phyloP scores from a whole-genome alignment of 2,113 vertebrate species.

The Shinisaurus crocodilurus region DNA sequence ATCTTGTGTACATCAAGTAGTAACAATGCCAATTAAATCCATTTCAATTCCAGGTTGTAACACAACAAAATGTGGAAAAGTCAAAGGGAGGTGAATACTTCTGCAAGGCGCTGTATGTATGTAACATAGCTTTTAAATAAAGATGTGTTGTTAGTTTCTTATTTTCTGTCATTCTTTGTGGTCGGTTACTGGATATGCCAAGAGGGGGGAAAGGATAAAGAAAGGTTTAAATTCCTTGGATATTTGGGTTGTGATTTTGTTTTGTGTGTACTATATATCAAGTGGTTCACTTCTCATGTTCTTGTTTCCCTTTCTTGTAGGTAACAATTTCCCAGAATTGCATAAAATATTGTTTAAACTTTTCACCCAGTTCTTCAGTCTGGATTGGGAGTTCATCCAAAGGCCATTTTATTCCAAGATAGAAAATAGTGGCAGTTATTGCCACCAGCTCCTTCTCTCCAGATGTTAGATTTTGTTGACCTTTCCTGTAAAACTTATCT shows the following conservation, averaged over 20 bases:
- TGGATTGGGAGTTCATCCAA: neutral
- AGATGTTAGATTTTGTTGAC: neutral
- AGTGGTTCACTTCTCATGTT: neutral
- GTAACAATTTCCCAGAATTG: neutral
- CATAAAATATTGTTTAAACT: neutral
- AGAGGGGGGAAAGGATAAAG: neutral
- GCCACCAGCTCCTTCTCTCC: neutral
- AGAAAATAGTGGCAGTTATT: neutral
- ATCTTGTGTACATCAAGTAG: too few species aligned
- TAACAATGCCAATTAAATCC: too few species aligned
- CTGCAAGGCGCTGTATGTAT: neutral
- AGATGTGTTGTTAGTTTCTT: neutral
- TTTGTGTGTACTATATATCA: neutral
- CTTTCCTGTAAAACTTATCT: neutral
- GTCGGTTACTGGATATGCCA: neutral
- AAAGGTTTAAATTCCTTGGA: neutral
- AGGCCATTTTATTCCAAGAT: neutral
- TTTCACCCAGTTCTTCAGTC: neutral
- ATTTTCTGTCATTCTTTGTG: neutral
- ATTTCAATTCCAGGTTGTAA: too few species aligned
- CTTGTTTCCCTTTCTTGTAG: neutral
- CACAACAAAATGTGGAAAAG: too few species aligned
- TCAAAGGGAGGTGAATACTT: too few species aligned
- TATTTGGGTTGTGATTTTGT: neutral
- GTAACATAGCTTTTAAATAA: neutral